These are phyloP conservation scores for Drosophila pseudoobscura DNA, from an alignment of 1,140 invertebrate genomes.

Conservation along the genomic window DNA sequence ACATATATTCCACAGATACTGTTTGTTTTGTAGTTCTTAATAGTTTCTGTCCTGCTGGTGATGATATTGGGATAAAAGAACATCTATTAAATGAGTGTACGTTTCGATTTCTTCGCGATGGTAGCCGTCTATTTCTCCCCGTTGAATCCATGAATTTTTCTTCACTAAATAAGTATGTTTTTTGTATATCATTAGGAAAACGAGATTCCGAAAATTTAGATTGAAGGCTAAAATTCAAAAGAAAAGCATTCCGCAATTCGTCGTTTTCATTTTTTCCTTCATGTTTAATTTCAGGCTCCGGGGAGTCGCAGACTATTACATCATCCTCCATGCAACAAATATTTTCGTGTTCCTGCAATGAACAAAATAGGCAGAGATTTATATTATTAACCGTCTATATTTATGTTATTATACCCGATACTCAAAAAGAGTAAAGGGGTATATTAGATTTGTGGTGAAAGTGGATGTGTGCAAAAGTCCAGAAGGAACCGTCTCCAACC, in stretches of 20 bases:
- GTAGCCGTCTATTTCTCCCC: conserved; percentile 73
- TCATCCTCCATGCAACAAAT: conserved; percentile 83
- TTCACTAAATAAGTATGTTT: conserved; percentile 52
- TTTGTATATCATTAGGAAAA: conserved; percentile 51
- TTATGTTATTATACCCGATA: too few relatives aligned
- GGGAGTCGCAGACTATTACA: conserved; percentile 81
- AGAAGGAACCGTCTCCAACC: too few relatives aligned
- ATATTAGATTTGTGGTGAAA: too few relatives aligned
- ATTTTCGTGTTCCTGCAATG: conserved; percentile 85
- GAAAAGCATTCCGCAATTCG: conserved; percentile 72
- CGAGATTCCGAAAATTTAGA: conserved; percentile 43
- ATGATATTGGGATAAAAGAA: conserved; percentile 85
- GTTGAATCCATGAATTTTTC: conserved; percentile 44
- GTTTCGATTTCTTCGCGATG: conserved; percentile 84
- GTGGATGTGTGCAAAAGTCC: too few relatives aligned
- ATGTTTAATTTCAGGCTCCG: conserved; percentile 59
- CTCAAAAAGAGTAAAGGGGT: too few relatives aligned
- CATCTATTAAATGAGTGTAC: conserved; percentile 84
- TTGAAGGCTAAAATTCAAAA: conserved; percentile 77
- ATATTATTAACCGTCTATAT: neutral
- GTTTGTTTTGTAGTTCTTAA: conserved; percentile 84
- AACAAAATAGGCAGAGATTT: neutral
- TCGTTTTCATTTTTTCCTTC: conserved; percentile 62
- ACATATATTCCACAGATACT: conserved; percentile 84
- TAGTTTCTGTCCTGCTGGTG: conserved; percentile 85